Base-by-base conservation (phyloP, 1,140 invertebrate species). In the Sesamia nonagrioides region DNA sequence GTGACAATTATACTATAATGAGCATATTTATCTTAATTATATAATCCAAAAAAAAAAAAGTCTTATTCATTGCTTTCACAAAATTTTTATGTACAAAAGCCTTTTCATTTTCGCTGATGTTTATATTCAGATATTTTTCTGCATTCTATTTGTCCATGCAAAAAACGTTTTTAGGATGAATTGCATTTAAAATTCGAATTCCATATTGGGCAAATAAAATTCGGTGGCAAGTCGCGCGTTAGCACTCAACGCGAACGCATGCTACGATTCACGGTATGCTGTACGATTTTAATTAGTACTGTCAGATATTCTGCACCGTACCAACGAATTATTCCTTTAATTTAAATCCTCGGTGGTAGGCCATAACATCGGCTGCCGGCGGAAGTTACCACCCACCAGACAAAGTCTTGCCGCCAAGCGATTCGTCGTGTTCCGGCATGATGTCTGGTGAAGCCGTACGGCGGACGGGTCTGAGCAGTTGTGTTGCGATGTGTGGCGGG, bases 221-320 rank as follows among this genome's bases (percentile, higher is more conserved):
- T 63, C 58, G 33, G 27, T 37, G 35, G 58, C 56, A 35, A 48
- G 50, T 45, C 54, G 71, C 40, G 71, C 71, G 37, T 40, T 54
- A 74, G 27, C 71, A 45, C 69, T 72, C 54, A 58, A 17, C 48
- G 60, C 52, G 69, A 37, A 45, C 61, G 72, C 48, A 74, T 61
- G 50, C 71, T 42, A 58, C 60, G 42, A 68, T 79, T 79, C 63
- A 79, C 78, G 78, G 71, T 75, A 75, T 79, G 71, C 60, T 69
- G 78, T 79, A 73, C 78, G 56, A 79, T 79, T 79, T 79, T 79
- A 79, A 79, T 79, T 74, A 79, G 71, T 35, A 56, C 58, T 79
- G 50, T 68, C 72, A 69, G 71, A 17, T 75, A 75, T 72, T 66
- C 18, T 58, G 35, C 56, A 75, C 18, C 11, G 18, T 48, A 45